A percentile compares a stretch with the other conserved stretches of the same genome.
Evolutionary conservation across 2,113 vertebrate genomes (phyloP).

Genomic region (Parus major): DNA sequence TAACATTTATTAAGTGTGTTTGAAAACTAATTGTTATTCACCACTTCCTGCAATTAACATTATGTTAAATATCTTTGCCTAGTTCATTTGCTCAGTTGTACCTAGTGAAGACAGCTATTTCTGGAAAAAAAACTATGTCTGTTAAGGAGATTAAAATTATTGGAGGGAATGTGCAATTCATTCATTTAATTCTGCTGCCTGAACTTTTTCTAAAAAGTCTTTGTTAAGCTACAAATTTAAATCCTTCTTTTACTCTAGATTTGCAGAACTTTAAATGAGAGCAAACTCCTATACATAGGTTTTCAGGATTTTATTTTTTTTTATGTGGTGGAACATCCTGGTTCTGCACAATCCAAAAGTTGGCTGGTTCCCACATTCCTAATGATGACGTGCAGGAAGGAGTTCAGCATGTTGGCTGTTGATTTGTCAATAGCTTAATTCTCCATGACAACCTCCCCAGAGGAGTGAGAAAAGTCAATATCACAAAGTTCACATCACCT

Average conservation of each 20-base stretch:
- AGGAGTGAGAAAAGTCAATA: slow-evolving; percentile 76
- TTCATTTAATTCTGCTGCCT: slow-evolving; percentile 44
- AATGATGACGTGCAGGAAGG: slow-evolving; percentile 46
- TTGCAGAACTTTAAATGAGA: not conserved
- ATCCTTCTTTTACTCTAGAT: not conserved
- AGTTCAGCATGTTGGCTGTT: slow-evolving; percentile 39
- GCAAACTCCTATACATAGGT: not conserved
- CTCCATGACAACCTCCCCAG: slow-evolving; percentile 72
- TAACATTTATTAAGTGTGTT: slow-evolving; percentile 33
- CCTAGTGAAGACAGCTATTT: slow-evolving; percentile 33
- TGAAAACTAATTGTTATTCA: slow-evolving; percentile 53
- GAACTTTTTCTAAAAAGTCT: slow-evolving; percentile 45
- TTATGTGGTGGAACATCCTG: slow-evolving; percentile 33
- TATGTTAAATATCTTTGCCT: slow-evolving; percentile 61
- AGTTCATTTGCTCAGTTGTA: slow-evolving; percentile 37
- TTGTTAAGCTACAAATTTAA: slow-evolving; percentile 2
- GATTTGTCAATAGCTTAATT: slow-evolving; percentile 78
- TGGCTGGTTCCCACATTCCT: slow-evolving; percentile 67
- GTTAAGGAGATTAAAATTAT: slow-evolving; percentile 34
- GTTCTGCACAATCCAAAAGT: slow-evolving; percentile 15
- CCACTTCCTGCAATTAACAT: slow-evolving; percentile 8
- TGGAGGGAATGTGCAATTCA: slow-evolving; percentile 14
- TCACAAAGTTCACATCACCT: slow-evolving; percentile 73
- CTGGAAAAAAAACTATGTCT: slow-evolving; percentile 28
- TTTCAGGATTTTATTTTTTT: not conserved